Conservation (phyloP, 1,140 invertebrate species). For the Cyclargus thomasi region DNA sequence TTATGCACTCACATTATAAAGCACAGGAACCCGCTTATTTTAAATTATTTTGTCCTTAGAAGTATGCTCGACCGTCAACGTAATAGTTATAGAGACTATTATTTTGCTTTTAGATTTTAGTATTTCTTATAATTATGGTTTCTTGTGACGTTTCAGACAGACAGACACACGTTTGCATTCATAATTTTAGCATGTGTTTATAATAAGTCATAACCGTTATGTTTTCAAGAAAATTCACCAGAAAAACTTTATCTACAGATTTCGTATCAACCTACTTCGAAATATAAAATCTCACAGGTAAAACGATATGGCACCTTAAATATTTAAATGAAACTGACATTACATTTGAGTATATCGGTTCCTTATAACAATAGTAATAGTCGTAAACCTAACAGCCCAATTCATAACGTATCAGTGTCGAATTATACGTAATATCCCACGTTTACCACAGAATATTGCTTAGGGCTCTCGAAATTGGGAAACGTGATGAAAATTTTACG, state of each 20-base stretch:
- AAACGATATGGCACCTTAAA: background rate
- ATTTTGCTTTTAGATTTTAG: background rate
- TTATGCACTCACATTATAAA: constrained; percentile 1
- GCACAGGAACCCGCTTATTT: background rate
- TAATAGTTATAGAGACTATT: background rate
- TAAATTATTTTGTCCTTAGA: background rate
- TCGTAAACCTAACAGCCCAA: constrained; percentile 8
- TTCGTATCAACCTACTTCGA: too few species aligned
- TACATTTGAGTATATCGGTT: constrained; percentile 10
- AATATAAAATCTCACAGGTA: background rate
- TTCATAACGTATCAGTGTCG: constrained; percentile 14
- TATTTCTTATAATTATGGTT: background rate
- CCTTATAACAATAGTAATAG: constrained; percentile 15
- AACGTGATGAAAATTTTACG: constrained; percentile 13
- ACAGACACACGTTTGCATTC: too few species aligned
- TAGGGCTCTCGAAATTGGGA: background rate
- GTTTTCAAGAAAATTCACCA: too few species aligned
- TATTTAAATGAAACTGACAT: constrained; percentile 9
- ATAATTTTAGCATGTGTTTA: too few species aligned
- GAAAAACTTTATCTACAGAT: too few species aligned
- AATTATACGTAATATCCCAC: constrained; percentile 14
- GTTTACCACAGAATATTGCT: constrained; percentile 12
- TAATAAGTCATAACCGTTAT: too few species aligned
- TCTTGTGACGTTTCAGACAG: background rate
- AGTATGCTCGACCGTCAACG: background rate